phyloP scores from a whole-genome alignment of 1,140 invertebrate genomes.

The Grapholita molesta region DNA sequence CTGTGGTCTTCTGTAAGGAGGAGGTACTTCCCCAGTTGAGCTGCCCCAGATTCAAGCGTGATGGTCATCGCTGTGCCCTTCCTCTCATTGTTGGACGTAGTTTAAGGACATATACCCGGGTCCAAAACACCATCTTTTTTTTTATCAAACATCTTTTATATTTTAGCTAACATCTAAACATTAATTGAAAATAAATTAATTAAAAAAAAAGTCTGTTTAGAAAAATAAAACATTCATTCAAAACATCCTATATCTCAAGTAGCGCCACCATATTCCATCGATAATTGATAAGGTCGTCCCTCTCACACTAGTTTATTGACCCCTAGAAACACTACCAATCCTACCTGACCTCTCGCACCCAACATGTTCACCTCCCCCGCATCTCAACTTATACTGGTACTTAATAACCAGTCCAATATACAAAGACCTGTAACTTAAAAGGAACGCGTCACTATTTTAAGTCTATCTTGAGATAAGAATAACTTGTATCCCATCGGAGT shows the following conservation, averaged over 20 bases:
- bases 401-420: neutral
- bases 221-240: conserved; percentile 5
- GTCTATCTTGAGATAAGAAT: neutral
- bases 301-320: conserved; percentile 51
- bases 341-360: conserved; percentile 21
- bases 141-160: too few species aligned
- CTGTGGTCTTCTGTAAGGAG: too few species aligned
- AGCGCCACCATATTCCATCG: conserved; percentile 29
- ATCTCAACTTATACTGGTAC: neutral
- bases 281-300: conserved; percentile 60
- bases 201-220: neutral
- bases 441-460: neutral
- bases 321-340: conserved; percentile 41
- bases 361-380: neutral
- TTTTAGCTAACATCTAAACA: too few species aligned
- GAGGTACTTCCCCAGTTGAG: too few species aligned
- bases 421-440: neutral
- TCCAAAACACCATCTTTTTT: too few species aligned
- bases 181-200: too few species aligned
- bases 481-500: neutral
- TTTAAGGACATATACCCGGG: too few species aligned
- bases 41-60: too few species aligned
- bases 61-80: too few species aligned
- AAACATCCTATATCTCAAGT: conserved; percentile 26
- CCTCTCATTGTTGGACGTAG: too few species aligned